A percentile compares a stretch with the other conserved stretches of the same genome.
Conservation (phyloP, 2,113 vertebrate genomes). For the Nothocercus julius region DNA sequence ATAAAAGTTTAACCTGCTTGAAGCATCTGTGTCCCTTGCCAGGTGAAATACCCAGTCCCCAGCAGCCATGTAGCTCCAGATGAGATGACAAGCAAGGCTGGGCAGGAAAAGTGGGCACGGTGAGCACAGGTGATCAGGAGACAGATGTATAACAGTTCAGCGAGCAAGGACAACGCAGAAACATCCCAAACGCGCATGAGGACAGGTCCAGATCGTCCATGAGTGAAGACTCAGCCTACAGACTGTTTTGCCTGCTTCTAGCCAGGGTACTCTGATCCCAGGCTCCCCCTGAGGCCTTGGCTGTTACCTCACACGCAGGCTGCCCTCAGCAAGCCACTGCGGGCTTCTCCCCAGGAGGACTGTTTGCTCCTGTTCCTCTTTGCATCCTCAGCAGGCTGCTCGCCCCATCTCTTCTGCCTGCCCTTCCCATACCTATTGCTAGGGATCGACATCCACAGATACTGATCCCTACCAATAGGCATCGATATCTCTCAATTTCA, state of each 20-base stretch:
- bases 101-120: neutral
- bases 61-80: neutral
- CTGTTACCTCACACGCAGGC: neutral
- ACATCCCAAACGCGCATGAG: neutral
- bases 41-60: neutral
- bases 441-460: no score
- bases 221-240: neutral
- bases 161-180: neutral
- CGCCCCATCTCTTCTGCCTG: neutral
- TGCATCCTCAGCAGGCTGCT: neutral
- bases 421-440: fast-evolving
- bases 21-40: neutral
- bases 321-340: neutral
- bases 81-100: neutral
- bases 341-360: neutral
- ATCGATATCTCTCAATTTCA: no score
- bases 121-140: neutral
- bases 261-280: neutral
- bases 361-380: neutral
- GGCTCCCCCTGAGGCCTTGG: neutral
- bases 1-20: neutral
- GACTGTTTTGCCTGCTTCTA: no score
- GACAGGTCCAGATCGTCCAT: neutral
- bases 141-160: neutral
- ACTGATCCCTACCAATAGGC: no score